phyloP scores from a whole-genome alignment of 2,797 vertebrate genomes.

The Sebastolobus altivelis region DNA sequence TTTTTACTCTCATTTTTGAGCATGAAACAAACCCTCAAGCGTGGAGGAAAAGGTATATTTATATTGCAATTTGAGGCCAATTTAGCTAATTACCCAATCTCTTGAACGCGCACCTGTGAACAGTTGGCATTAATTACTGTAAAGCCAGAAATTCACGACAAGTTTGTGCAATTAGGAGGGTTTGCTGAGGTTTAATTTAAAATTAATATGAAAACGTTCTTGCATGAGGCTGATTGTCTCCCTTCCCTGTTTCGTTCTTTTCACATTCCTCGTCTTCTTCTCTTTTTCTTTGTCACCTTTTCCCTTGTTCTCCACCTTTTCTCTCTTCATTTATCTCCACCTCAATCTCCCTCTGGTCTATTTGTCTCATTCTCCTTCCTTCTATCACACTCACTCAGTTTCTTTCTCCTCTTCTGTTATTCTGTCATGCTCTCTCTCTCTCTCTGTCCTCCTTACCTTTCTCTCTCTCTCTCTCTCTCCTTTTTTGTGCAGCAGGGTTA shows the following conservation, averaged over 20 bases:
- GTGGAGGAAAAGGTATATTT: not conserved
- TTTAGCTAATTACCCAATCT: not conserved
- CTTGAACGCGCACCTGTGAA: not conserved
- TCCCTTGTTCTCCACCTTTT: not conserved
- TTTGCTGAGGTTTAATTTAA: not conserved
- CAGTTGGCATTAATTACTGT: not conserved
- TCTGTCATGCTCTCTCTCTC: not conserved
- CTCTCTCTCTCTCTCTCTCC: not conserved
- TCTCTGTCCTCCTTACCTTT: no score
- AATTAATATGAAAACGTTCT: not conserved
- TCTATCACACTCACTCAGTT: not conserved
- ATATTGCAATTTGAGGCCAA: not conserved
- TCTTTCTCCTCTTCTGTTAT: slow-evolving; percentile 8
- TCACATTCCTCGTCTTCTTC: not conserved
- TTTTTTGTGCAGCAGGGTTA: not conserved
- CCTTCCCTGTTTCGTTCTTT: no score
- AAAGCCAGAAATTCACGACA: not conserved
- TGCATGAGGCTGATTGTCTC: not conserved
- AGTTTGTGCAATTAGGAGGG: not conserved
- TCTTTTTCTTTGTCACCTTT: not conserved
- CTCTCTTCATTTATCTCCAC: not conserved
- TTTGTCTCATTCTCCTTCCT: not conserved
- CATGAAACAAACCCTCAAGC: not conserved
- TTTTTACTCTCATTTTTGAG: not conserved
- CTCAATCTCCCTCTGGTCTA: not conserved